phyloP scores from a whole-genome alignment of 2,797 vertebrate genomes.

The Melanotaenia nigrans region DNA sequence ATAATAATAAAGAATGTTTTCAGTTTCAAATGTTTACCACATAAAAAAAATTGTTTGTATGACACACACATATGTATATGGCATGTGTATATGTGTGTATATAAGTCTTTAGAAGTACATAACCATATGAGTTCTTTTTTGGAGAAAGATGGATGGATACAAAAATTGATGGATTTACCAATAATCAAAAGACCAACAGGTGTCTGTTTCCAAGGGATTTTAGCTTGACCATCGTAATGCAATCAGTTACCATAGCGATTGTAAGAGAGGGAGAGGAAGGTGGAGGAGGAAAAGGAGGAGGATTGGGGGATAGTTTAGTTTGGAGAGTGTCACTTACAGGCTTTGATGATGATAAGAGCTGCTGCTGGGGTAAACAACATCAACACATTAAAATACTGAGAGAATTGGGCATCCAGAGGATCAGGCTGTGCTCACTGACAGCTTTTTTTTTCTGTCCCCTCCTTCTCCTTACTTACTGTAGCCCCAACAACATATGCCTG shows the following conservation, averaged over 20 bases:
- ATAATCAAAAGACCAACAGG: conserved; percentile 47
- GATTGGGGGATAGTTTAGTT: conserved; percentile 44
- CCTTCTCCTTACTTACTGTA: conserved; percentile 14
- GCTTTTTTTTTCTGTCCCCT: conserved; percentile 24
- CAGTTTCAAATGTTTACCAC: background rate
- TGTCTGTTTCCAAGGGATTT: conserved; percentile 45
- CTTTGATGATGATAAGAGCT: conserved; percentile 70
- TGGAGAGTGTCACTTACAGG: conserved; percentile 68
- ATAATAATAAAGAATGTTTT: background rate
- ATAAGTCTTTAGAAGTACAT: too few relatives aligned
- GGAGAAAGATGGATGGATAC: conserved; percentile 25
- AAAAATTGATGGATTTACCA: conserved; percentile 20
- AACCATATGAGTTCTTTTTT: background rate
- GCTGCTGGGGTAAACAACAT: conserved; percentile 71
- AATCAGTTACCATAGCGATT: conserved; percentile 72
- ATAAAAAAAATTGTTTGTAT: background rate
- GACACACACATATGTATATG: too few relatives aligned
- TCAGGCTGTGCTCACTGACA: conserved; percentile 27
- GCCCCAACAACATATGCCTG: conserved; percentile 24
- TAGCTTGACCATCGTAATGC: conserved; percentile 49
- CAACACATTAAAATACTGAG: conserved; percentile 47
- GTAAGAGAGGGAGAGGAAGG: conserved; percentile 21
- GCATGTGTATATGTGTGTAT: too few relatives aligned
- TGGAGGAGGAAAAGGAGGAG: background rate
- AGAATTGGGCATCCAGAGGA: conserved; percentile 53